A percentile compares a stretch with the other conserved stretches of the same genome.
Evolutionary conservation across 2,113 vertebrate species (phyloP).

Genomic region (Tragelaphus scriptus): DNA sequence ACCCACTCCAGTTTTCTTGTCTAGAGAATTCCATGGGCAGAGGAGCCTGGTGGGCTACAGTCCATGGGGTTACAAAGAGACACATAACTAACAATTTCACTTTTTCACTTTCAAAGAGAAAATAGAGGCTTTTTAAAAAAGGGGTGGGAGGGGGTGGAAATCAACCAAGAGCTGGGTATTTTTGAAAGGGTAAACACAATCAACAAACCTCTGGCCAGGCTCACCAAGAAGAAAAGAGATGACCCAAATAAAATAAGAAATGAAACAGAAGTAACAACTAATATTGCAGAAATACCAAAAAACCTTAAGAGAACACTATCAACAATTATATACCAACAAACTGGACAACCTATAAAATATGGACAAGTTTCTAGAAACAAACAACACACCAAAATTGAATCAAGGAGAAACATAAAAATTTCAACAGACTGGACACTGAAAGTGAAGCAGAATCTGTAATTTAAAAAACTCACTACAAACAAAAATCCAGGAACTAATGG

Average conservation of each 20-base stretch:
- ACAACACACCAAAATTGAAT: background rate
- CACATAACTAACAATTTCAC: background rate
- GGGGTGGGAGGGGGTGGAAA: rapidly evolving
- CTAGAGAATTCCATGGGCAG: background rate
- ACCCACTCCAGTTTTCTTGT: background rate
- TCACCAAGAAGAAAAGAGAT: background rate
- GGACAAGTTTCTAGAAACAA: background rate
- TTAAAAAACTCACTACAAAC: background rate
- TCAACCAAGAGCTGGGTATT: background rate
- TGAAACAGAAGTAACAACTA: background rate
- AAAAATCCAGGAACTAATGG: background rate
- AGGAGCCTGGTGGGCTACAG: background rate
- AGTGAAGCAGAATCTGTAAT: background rate
- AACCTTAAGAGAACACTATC: background rate
- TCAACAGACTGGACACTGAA: background rate
- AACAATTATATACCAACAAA: background rate
- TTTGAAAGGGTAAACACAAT: background rate
- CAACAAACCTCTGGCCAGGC: background rate
- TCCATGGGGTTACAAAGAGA: background rate
- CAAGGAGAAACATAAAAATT: background rate
- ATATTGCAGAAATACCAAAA: background rate
- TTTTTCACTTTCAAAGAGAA: background rate
- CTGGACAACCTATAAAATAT: background rate
- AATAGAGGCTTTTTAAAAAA: background rate
- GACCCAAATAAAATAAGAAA: background rate